Base-by-base conservation (phyloP, 1,140 invertebrate species). In the Conus ventricosus region DNA sequence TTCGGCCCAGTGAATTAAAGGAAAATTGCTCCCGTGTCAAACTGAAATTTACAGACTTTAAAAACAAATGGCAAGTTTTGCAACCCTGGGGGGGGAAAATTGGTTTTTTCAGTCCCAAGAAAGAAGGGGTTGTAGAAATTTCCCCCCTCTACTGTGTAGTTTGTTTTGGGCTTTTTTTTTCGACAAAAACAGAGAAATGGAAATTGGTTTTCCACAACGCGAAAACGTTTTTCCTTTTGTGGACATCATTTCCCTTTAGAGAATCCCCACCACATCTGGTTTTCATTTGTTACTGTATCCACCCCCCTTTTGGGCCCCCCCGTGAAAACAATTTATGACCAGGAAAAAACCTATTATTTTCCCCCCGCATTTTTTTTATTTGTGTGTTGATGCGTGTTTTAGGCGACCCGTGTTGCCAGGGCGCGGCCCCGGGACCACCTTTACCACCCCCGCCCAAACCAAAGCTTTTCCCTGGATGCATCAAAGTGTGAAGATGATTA, bases 21-120 rank as follows among this genome's bases (percentile, higher is more conserved):
- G 20, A 25, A 80, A 57, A 81, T 76, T 13, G 88, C 84, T 75
- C 88, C 88, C 23, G 88, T 89, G 51, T 89, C 88, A 20, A 82
- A 63, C 63, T 89, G 86, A 20, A 89, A 87, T 81, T 51, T 11
- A 57, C 71, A 53, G 23, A 55, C 39, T n/a, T n/a, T 23, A 27
- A 54, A 8, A 51, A 20, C 8, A 27, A 78, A 23, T 60, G 20
- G 57, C 57, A 60, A 83, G 25, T 39, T 55, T 54, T 15, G 83
- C 67, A 13, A 3, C 6, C 83, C 88, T n/a, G n/a, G 76, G 5
- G 71, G 20, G 55, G 39, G 25, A 71, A 51, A 7, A 76, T 76
- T 76, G 20, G 20, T 27, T 23, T 76, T 20, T 23, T 8, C 71
- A n/a, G 71, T 20, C 7, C 71, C 71, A n/a, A 76, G 71, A n/a